Base-by-base conservation (phyloP, 1,140 invertebrate genomes). In the Polyergus mexicanus region DNA sequence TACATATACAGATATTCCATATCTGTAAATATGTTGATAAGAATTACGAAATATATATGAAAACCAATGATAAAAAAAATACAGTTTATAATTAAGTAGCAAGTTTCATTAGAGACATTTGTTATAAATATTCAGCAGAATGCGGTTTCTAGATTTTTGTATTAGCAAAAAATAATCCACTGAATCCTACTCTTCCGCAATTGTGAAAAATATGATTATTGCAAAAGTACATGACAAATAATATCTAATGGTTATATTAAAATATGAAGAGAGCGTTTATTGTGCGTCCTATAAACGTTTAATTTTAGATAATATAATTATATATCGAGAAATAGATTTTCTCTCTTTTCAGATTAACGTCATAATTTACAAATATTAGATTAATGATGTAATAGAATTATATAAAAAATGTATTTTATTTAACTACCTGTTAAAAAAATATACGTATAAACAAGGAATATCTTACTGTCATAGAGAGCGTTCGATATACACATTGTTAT, bases 401-500 rank as follows among this genome's bases (percentile, higher is more conserved):
- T 62, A 69, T 68, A 69, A 3, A 51, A 72, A 83, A 81, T 19
- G 47, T 6, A 19, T 68, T 86, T 60, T 86, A 88, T 28, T 72
- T 38, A 51, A 19, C n/a, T 32, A 58, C 35, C 60, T 54, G 7
- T 66, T 71, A 69, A 89, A 87, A 83, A 87, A 89, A 78, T 56
- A 71, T 58, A 88, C 88, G 41, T 89, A 83, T 83, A 41, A 41
- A 80, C 41, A 75, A 1, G 38, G 22, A 32, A 65, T 71, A 51
- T 80, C 84, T 88, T 74, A 89, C 51, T 88, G 65, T 76, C 60
- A 11, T 69, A 85, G 44, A 85, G 44, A 51, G 54, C 85, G 58
- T 80, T 56, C 44, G 66, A 87, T 76, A 77, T 51, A 51, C 47
- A 51, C 35, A 78, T 68, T 78, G 19, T 78, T 85, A 58, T 51